These are phyloP conservation scores for Lagria hirta DNA, from an alignment of 2,888 invertebrate species.

Conservation along the genomic window DNA sequence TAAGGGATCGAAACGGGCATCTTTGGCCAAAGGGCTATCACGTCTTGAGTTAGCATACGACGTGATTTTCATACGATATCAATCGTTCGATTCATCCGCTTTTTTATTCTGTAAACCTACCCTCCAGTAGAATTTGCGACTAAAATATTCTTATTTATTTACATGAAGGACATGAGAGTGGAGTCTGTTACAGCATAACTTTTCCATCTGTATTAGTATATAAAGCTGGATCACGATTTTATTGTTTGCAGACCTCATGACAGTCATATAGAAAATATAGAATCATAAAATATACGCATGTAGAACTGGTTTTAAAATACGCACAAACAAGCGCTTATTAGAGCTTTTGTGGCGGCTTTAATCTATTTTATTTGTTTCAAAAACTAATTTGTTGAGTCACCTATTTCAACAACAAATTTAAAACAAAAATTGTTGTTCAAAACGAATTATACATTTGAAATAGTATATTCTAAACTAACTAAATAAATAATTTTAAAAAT, in stretches of 20 bases:
- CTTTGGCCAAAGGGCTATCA: slow-evolving; percentile 29
- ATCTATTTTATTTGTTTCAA: slow-evolving; percentile 18
- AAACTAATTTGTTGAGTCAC: slow-evolving; percentile 18
- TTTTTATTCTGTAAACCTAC: slow-evolving; percentile 8
- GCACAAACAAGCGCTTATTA: no score
- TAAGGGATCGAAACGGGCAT: slow-evolving; percentile 17
- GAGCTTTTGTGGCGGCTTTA: no score
- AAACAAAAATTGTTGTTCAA: no score
- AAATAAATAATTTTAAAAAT: no score
- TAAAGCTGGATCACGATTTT: slow-evolving; percentile 39
- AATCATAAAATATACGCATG: slow-evolving; percentile 37
- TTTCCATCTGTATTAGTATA: no score
- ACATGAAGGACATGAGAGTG: neutral
- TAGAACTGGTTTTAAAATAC: slow-evolving; percentile 35
- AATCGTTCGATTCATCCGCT: slow-evolving; percentile 19
- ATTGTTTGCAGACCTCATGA: slow-evolving; percentile 37
- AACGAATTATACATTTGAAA: no score
- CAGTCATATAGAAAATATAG: slow-evolving; percentile 32
- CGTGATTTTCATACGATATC: slow-evolving; percentile 37
- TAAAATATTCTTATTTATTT: neutral
- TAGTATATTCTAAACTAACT: no score
- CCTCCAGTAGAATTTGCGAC: no score
- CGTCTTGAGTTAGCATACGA: slow-evolving; percentile 35
- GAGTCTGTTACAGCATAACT: no score
- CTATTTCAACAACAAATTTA: no score